phyloP scores from a whole-genome alignment of 2,888 invertebrate species.

The Aricia artaxerxes region DNA sequence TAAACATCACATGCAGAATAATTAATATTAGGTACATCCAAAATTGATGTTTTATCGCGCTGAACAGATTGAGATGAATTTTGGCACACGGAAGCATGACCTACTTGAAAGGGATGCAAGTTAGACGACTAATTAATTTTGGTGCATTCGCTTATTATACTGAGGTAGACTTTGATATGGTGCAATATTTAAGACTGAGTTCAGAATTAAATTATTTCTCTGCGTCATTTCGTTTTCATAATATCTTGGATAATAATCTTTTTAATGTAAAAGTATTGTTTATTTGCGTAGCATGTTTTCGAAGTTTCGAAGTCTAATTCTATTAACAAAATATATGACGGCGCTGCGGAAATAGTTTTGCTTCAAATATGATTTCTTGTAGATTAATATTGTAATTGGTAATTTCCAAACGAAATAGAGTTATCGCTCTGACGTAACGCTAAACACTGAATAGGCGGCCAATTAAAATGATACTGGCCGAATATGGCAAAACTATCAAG shows the following conservation, averaged over 20 bases:
- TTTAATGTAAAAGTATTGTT: background rate
- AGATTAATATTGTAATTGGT: no score
- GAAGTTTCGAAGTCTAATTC: no score
- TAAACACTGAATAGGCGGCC: no score
- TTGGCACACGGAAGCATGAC: constrained; percentile 21
- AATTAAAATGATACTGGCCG: no score
- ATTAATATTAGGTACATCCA: background rate
- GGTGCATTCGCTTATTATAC: constrained; percentile 16
- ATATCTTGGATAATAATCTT: no score
- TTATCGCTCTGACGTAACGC: no score
- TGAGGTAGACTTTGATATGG: background rate
- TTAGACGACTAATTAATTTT: constrained; percentile 21
- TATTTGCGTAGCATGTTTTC: background rate
- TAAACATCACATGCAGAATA: background rate
- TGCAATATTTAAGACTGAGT: background rate
- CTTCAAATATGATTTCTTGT: no score
- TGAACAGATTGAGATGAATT: constrained; percentile 5
- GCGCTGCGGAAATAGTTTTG: no score
- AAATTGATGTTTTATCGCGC: constrained; percentile 16
- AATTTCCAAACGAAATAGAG: no score
- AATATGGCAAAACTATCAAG: no score
- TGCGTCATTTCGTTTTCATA: background rate
- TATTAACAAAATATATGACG: no score
- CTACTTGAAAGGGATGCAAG: constrained; percentile 3
- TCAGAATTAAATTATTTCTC: background rate